A percentile compares a stretch with the other conserved stretches of the same genome.
These are phyloP conservation scores for Petrolisthes cinctipes DNA, from an alignment of 2,888 invertebrate species.

Conservation along the genomic window DNA sequence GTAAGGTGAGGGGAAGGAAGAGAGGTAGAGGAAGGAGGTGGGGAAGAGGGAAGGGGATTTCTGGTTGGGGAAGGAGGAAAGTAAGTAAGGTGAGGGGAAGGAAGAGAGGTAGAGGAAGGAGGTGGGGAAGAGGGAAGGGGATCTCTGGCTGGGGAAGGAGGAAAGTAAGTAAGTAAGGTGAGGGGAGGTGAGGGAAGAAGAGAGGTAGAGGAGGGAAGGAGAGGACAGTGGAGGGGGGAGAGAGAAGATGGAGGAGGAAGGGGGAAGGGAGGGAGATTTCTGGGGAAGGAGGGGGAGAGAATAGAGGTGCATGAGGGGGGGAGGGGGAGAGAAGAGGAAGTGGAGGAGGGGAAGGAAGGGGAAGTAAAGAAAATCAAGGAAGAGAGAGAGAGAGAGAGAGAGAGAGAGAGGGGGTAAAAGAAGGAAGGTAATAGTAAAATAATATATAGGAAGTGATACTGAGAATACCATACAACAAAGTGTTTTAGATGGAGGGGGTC, in stretches of 20 bases:
- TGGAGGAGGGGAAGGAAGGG: not conserved
- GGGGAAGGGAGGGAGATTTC: not conserved
- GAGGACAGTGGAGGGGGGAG: not conserved
- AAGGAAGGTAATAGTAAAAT: not conserved
- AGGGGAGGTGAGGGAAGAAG: not conserved
- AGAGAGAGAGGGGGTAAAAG: not conserved
- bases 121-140: not conserved
- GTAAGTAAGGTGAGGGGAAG: not conserved
- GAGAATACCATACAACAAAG: not conserved
- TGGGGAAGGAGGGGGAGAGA: not conserved
- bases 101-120: not conserved
- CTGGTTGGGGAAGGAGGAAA: not conserved
- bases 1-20: not conserved
- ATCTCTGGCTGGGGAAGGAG: not conserved
- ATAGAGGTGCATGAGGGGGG: not conserved
- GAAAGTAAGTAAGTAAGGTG: not conserved
- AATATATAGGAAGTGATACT: slow-evolving; percentile 19
- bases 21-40: not conserved
- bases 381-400: not conserved
- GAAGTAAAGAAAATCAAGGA: not conserved
- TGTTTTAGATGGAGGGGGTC: not conserved
- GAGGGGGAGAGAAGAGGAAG: not conserved
- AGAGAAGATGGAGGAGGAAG: not conserved
- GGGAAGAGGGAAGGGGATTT: not conserved
- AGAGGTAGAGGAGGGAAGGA: not conserved